A percentile compares a stretch with the other conserved stretches of the same genome.
phyloP scores from a whole-genome alignment of 2,888 invertebrate genomes.

The Aricia artaxerxes region DNA sequence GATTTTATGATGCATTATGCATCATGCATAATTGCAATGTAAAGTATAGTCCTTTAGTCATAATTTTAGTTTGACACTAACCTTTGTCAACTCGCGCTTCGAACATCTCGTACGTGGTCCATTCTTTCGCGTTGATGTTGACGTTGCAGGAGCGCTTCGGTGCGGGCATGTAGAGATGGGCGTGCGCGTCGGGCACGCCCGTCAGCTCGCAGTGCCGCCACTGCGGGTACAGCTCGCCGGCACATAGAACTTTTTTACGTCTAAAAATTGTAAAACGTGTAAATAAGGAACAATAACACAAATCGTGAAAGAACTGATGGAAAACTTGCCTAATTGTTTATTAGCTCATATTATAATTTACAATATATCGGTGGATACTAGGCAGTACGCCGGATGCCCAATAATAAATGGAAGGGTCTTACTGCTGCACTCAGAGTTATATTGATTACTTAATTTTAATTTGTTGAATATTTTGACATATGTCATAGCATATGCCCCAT shows the following conservation, averaged over 20 bases:
- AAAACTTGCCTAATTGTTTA: too few species aligned
- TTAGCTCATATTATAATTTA: too few species aligned
- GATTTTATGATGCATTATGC: too few species aligned
- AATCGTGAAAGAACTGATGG: not conserved
- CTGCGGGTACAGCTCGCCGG: conserved; percentile 61
- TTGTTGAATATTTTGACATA: too few species aligned
- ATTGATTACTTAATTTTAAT: too few species aligned
- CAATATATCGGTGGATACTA: too few species aligned
- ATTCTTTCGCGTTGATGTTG: conserved; percentile 45
- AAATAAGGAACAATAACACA: not conserved
- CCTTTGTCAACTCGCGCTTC: conserved; percentile 41
- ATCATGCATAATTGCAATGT: too few species aligned
- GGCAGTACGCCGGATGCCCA: too few species aligned
- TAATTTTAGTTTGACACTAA: conserved; percentile 31
- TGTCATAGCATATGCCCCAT: too few species aligned
- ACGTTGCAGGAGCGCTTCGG: conserved; percentile 78
- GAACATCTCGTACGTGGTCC: conserved; percentile 49
- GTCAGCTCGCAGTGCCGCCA: conserved; percentile 57
- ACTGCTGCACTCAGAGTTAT: too few species aligned
- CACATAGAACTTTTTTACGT: conserved; percentile 49
- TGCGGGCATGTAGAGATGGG: conserved; percentile 75
- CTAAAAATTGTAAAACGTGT: conserved; percentile 53
- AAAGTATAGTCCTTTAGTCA: too few species aligned
- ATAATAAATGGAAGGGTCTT: too few species aligned
- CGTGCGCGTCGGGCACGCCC: conserved; percentile 58